Evolutionary conservation across 92 coral and sea anemone species (phyloP).

Genomic region (Porites lobata): DNA sequence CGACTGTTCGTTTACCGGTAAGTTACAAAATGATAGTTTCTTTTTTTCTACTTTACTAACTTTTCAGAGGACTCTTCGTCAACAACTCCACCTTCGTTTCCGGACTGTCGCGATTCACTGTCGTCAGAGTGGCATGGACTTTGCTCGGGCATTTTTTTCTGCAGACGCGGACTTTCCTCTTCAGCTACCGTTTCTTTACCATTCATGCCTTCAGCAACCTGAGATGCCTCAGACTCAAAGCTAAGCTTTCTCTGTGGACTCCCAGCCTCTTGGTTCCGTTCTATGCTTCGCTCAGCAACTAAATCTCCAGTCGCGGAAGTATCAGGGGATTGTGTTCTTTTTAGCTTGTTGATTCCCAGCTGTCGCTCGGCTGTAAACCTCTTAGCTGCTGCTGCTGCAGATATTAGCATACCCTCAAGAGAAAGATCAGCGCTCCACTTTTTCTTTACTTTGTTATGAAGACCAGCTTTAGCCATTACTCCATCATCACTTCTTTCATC

Average conservation of each 20-base stretch:
- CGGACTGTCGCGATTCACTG: conserved; percentile 67
- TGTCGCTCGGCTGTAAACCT: conserved; percentile 69
- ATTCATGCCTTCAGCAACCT: background rate
- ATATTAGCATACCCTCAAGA: conserved; percentile 73
- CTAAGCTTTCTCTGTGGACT: background rate
- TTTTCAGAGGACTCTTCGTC: conserved; percentile 33
- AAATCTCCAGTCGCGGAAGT: conserved; percentile 9
- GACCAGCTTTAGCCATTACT: background rate
- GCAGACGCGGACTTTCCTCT: conserved; percentile 16
- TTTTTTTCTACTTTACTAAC: background rate
- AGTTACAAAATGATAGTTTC: too few relatives aligned
- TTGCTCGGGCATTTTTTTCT: conserved; percentile 25
- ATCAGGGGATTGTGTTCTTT: conserved; percentile 14
- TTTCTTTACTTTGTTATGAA: conserved; percentile 15
- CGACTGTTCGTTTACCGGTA: too few relatives aligned
- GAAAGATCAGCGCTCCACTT: conserved; percentile 66
- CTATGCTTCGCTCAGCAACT: background rate
- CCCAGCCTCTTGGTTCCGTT: background rate
- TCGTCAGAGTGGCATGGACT: conserved; percentile 76
- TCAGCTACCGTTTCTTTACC: conserved; percentile 5
- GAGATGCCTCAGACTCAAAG: background rate
- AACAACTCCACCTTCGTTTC: conserved; percentile 24
- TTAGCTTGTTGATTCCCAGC: conserved; percentile 8
- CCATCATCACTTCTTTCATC: conserved; percentile 45
- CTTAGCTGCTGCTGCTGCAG: conserved; percentile 89